Conservation (phyloP, 2,888 invertebrate genomes). For the Galerucella nymphaeae region DNA sequence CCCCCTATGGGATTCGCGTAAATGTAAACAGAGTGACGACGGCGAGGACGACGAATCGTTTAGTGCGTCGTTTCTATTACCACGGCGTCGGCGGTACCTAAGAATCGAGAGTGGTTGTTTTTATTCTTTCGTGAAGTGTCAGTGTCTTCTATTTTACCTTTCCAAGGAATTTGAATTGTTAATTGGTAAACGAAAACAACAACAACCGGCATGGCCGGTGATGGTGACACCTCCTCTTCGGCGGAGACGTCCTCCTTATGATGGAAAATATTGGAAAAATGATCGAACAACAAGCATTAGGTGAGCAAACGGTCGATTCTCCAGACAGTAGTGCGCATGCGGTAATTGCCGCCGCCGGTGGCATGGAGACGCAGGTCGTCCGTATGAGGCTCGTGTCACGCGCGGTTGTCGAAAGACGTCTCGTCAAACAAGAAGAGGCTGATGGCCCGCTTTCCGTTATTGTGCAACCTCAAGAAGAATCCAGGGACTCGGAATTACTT, state of each 20-base stretch:
- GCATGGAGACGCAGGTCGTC: conserved; percentile 64
- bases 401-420: conserved; percentile 64
- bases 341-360: conserved; percentile 55
- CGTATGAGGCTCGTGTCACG: conserved; percentile 65
- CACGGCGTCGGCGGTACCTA: conserved; percentile 37
- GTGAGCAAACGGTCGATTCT: conserved; percentile 68
- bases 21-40: conserved; percentile 13
- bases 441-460: conserved; percentile 69
- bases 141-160: conserved; percentile 17
- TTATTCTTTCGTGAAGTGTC: conserved; percentile 31
- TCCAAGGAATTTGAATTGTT: conserved; percentile 7
- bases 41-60: conserved; percentile 22
- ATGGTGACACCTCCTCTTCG: conserved; percentile 51
- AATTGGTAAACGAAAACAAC: conserved; percentile 33
- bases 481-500: conserved; percentile 70
- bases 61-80: conserved; percentile 28
- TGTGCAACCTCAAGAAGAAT: conserved; percentile 71
- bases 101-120: conserved; percentile 34
- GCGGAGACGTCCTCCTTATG: conserved; percentile 55
- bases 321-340: conserved; percentile 63
- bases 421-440: conserved; percentile 64
- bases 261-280: conserved; percentile 73
- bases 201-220: conserved; percentile 41
- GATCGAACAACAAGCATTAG: conserved; percentile 70
- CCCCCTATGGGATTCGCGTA: conserved; percentile 23